These are phyloP conservation scores for Sander lucioperca DNA, from an alignment of 2,113 vertebrate genomes.

Conservation along the genomic window DNA sequence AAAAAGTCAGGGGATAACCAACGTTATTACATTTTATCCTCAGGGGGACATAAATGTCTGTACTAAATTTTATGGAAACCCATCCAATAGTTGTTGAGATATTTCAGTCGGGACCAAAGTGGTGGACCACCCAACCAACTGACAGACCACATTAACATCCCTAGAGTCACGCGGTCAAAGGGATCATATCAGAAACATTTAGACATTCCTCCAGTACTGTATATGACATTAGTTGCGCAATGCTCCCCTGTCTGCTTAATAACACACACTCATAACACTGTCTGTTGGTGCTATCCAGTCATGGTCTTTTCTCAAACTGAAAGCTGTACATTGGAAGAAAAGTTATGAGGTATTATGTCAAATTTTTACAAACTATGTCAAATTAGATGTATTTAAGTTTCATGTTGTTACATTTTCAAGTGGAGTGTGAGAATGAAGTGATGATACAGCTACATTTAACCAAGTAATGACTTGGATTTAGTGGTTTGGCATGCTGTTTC, in stretches of 20 bases:
- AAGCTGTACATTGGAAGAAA: background rate
- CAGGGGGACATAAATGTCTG: background rate
- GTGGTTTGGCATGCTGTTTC: slow-evolving; percentile 21
- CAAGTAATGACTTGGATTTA: slow-evolving; percentile 22
- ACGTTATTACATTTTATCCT: background rate
- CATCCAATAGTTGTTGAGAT: background rate
- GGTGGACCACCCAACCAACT: too few relatives aligned
- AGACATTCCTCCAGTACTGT: background rate
- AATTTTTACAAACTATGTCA: background rate
- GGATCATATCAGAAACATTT: background rate
- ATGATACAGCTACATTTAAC: slow-evolving; percentile 27
- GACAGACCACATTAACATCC: too few relatives aligned
- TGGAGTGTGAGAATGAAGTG: slow-evolving; percentile 14
- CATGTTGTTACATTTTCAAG: background rate
- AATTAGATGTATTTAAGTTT: background rate
- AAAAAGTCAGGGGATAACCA: background rate
- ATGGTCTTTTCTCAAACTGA: slow-evolving; percentile 6
- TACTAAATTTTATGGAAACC: too few relatives aligned
- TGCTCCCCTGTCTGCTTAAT: background rate
- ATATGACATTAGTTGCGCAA: slow-evolving; percentile 5
- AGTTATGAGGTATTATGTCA: background rate
- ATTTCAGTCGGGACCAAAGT: background rate
- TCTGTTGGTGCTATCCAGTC: background rate
- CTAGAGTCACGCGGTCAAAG: too few relatives aligned
- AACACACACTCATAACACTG: background rate